Percentiles rank a stretch among this genome's conserved stretches.
Evolutionary conservation across 2,888 invertebrate genomes (phyloP).

Genomic region (Mamestra brassicae): DNA sequence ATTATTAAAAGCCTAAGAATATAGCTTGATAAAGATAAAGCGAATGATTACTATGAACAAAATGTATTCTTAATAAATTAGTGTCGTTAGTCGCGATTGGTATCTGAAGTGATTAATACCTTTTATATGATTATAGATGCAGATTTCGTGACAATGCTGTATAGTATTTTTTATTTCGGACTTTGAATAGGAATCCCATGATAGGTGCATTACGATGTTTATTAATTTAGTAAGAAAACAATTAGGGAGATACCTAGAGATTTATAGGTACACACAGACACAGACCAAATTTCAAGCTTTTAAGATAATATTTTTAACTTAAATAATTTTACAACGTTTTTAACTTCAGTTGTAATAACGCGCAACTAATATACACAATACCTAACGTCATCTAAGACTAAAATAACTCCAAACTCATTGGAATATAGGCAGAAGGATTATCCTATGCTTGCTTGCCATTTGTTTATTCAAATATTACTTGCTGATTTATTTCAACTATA

Average conservation of each 20-base stretch:
- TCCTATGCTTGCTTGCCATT: not conserved
- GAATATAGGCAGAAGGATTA: not conserved
- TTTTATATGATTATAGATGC: not conserved
- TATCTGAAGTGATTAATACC: constrained; percentile 42
- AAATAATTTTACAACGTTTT: too few relatives aligned
- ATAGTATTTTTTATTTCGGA: not conserved
- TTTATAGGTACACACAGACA: too few relatives aligned
- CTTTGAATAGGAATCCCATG: not conserved
- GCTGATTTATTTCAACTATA: constrained; percentile 1
- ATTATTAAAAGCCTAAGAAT: constrained; percentile 40
- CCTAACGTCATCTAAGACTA: not conserved
- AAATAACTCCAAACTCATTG: not conserved
- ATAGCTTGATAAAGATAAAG: constrained; percentile 29
- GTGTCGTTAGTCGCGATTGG: constrained; percentile 28
- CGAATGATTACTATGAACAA: not conserved
- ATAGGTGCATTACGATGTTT: constrained; percentile 1
- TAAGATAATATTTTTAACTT: not conserved
- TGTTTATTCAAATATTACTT: not conserved
- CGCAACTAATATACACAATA: not conserved
- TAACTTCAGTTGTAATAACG: too few relatives aligned
- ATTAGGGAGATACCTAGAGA: not conserved
- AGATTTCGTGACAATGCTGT: constrained; percentile 22
- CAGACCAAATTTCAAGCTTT: too few relatives aligned
- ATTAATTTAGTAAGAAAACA: not conserved
- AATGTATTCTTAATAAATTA: constrained; percentile 23